Conservation (phyloP, 2,888 invertebrate species). For the Linnaemya tessellans region DNA sequence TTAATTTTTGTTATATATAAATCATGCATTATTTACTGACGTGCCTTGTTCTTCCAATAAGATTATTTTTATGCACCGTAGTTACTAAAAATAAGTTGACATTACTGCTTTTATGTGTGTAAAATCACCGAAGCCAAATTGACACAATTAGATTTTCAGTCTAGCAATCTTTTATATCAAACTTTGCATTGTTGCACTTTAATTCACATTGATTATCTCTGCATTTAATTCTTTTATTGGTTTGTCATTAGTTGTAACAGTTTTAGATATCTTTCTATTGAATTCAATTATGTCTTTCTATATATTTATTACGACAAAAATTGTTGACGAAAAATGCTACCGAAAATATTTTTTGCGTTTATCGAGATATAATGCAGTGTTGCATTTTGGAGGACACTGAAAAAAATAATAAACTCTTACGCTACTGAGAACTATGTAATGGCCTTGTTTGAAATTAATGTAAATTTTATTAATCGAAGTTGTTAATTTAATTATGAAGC, state of each 20-base stretch:
- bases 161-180: conserved; percentile 54
- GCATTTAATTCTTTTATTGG: neutral
- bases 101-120: conserved; percentile 28
- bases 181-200: neutral
- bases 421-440: too few relatives aligned
- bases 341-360: conserved; percentile 63
- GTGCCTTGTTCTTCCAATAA: neutral
- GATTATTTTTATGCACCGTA: conserved; percentile 9
- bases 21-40: neutral
- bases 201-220: neutral
- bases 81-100: conserved; percentile 22
- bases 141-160: conserved; percentile 64
- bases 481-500: too few relatives aligned
- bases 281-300: conserved; percentile 34
- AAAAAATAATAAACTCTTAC: neutral
- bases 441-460: too few relatives aligned
- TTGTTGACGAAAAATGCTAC: conserved; percentile 71
- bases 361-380: conserved; percentile 43
- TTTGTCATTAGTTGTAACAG: neutral
- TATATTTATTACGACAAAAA: conserved; percentile 64
- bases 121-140: conserved; percentile 56
- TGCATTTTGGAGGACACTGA: conserved; percentile 39
- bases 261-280: conserved; percentile 17
- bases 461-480: too few relatives aligned
- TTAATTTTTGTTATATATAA: neutral